Conservation (phyloP, 2,888 invertebrate genomes). For the Pomacea canaliculata region DNA sequence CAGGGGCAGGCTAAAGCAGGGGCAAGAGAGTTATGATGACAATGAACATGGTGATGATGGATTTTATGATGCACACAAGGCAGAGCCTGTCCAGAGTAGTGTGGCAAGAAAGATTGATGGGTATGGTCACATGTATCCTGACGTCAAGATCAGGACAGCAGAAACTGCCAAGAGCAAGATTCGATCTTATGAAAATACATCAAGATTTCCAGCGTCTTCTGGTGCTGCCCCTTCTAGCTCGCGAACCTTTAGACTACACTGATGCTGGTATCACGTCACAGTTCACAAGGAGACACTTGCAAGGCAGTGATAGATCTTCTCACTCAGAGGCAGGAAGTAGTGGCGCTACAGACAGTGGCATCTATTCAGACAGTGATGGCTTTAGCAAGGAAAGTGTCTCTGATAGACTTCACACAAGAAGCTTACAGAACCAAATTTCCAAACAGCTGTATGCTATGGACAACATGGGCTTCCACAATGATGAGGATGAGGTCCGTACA, state of each 20-base stretch:
- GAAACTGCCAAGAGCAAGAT: neutral
- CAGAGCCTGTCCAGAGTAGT: too few relatives aligned
- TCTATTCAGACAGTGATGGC: slow-evolving; percentile 35
- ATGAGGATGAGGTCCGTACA: slow-evolving; percentile 32
- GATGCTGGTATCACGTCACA: slow-evolving; percentile 8
- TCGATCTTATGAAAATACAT: neutral
- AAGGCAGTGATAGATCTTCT: slow-evolving; percentile 38
- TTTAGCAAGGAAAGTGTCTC: slow-evolving; percentile 6
- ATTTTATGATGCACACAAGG: neutral
- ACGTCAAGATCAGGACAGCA: slow-evolving; percentile 13
- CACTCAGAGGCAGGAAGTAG: slow-evolving; percentile 30
- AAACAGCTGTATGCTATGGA: slow-evolving; percentile 22
- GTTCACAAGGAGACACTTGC: slow-evolving; percentile 22
- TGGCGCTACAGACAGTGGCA: slow-evolving; percentile 37
- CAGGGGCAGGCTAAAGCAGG: neutral
- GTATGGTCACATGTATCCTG: slow-evolving; percentile 27
- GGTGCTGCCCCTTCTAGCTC: neutral
- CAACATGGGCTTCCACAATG: slow-evolving; percentile 33
- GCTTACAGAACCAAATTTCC: neutral
- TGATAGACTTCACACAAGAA: slow-evolving; percentile 4
- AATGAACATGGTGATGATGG: slow-evolving; percentile 7
- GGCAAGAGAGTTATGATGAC: slow-evolving; percentile 9
- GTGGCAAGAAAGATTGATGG: slow-evolving; percentile 7
- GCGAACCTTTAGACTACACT: neutral
- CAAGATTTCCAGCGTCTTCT: neutral